Evolutionary conservation across 2,113 vertebrate species (phyloP).

Genomic region (Mugil cephalus): DNA sequence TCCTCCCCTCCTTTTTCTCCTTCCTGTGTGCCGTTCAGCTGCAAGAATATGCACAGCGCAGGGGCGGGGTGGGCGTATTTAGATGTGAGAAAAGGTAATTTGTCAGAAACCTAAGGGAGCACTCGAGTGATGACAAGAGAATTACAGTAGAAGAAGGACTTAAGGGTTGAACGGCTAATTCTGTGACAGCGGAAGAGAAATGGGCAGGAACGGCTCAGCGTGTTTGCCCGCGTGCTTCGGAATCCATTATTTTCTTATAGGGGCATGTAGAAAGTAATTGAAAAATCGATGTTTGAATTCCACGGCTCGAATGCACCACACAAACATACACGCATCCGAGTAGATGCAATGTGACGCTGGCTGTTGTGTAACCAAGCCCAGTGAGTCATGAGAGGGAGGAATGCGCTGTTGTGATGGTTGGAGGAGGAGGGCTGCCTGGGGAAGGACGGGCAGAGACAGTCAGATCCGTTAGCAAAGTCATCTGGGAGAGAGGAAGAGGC

Average conservation of each 20-base stretch:
- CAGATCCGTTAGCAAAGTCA: slow-evolving; percentile 64
- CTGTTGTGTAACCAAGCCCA: slow-evolving; percentile 76
- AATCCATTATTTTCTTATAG: slow-evolving; percentile 40
- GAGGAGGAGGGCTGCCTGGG: slow-evolving; percentile 58
- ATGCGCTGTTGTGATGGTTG: slow-evolving; percentile 63
- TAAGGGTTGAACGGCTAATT: slow-evolving; percentile 48
- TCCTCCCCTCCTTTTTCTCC: slow-evolving; percentile 36
- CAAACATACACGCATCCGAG: slow-evolving; percentile 40
- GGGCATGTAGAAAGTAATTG: slow-evolving; percentile 53
- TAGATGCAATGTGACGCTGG: slow-evolving; percentile 61
- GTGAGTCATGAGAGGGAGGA: slow-evolving; percentile 76
- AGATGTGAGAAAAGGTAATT: slow-evolving; percentile 61
- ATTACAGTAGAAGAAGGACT: slow-evolving; percentile 45
- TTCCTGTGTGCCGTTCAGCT: slow-evolving; percentile 22
- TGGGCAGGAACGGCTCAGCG: neutral
- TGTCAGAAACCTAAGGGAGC: slow-evolving; percentile 60
- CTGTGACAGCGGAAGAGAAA: slow-evolving; percentile 16
- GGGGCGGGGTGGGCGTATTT: slow-evolving; percentile 32
- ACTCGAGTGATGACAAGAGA: slow-evolving; percentile 57
- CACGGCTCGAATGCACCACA: slow-evolving; percentile 21
- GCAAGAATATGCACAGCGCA: slow-evolving; percentile 13
- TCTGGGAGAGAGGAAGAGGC: slow-evolving; percentile 46
- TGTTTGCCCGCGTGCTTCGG: slow-evolving; percentile 28
- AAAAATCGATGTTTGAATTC: slow-evolving; percentile 59
- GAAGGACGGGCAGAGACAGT: slow-evolving; percentile 53